These are phyloP conservation scores for Galeopsomyia nigrocyanea DNA, from an alignment of 2,888 invertebrate species.

Conservation along the genomic window DNA sequence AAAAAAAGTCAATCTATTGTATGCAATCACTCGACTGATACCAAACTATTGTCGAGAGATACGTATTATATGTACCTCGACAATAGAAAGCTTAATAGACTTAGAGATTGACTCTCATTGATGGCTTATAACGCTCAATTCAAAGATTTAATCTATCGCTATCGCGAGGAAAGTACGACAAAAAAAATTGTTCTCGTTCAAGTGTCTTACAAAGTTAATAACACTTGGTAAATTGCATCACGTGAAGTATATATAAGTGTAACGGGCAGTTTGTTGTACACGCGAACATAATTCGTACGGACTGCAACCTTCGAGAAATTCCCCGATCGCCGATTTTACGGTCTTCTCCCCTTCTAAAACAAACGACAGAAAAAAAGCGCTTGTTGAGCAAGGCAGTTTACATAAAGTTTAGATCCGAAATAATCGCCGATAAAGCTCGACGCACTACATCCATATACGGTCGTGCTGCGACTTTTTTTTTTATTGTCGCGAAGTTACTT, in stretches of 20 bases:
- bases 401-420: conserved; percentile 18
- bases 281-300: conserved; percentile 26
- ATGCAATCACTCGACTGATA: conserved; percentile 16
- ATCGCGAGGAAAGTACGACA: background rate
- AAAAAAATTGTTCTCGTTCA: background rate
- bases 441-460: background rate
- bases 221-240: conserved; percentile 25
- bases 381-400: conserved; percentile 26
- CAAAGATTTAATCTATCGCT: background rate
- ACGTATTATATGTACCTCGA: background rate
- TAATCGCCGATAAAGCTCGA: conserved; percentile 22
- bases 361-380: conserved; percentile 34
- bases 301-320: conserved; percentile 37
- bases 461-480: background rate
- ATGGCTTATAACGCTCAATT: conserved; percentile 2
- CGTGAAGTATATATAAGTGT: background rate
- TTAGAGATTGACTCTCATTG: no score
- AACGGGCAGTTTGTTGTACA: background rate
- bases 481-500: conserved; percentile 21
- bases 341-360: conserved; percentile 39
- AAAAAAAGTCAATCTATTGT: conserved; percentile 31
- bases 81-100: no score
- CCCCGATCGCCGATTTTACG: conserved; percentile 37
- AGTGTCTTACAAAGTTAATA: conserved; percentile 17
- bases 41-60: background rate